Conservation (phyloP, 1,140 invertebrate species). For the Neodiprion virginianus region DNA sequence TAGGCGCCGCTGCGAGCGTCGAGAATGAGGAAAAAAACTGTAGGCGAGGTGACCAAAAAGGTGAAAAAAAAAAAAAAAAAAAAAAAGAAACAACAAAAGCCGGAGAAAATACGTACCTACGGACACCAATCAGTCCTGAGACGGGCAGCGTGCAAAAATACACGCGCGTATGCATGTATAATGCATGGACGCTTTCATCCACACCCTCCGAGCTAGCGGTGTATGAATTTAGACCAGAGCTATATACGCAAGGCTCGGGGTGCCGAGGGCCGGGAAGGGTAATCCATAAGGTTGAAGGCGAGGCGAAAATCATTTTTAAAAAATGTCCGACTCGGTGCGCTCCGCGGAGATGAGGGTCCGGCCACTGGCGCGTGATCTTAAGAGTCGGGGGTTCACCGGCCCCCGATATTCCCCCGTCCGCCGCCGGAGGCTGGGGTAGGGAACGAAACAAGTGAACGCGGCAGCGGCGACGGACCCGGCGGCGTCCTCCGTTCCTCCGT, state of each 20-base stretch:
- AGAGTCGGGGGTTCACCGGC: conserved; percentile 16
- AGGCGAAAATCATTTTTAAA: neutral
- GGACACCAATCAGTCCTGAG: no score
- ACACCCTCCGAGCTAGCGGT: no score
- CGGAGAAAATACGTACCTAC: no score
- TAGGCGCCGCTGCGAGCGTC: neutral
- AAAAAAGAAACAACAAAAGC: neutral
- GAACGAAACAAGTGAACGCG: conserved; percentile 53
- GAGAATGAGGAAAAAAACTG: neutral
- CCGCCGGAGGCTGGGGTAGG: conserved; percentile 28
- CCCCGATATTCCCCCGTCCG: neutral
- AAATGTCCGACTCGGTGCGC: neutral
- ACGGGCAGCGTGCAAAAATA: no score
- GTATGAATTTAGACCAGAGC: no score
- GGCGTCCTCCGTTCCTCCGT: conserved; percentile 34
- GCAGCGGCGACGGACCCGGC: conserved; percentile 29
- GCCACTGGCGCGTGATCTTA: conserved; percentile 14
- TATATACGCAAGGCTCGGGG: neutral
- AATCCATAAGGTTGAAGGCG: neutral
- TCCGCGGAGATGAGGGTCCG: neutral
- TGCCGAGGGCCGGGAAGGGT: neutral
- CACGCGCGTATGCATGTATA: no score
- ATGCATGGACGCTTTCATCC: no score
- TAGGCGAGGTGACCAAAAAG: neutral
- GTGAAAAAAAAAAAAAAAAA: neutral